phyloP scores from a whole-genome alignment of 2,797 vertebrate genomes.

The Perdix hodgsoniae region DNA sequence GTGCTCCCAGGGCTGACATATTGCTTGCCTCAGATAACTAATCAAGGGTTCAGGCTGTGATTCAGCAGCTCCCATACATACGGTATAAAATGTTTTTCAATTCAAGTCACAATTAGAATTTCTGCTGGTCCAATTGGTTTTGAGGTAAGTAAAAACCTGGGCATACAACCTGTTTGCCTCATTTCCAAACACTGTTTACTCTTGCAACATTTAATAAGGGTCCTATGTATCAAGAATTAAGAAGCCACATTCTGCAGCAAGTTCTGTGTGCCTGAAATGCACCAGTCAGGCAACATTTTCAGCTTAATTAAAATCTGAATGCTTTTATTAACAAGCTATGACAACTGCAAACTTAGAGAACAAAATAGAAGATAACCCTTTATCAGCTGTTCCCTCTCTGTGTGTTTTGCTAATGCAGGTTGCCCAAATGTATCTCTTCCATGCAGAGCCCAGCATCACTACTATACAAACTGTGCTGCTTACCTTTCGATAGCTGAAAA shows the following conservation, averaged over 20 bases:
- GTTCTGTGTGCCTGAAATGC: not conserved
- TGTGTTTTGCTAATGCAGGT: not conserved
- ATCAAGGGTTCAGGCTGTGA: no score
- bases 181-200: not conserved
- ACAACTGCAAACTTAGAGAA: not conserved
- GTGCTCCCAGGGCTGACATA: no score
- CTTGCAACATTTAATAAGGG: not conserved
- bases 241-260: not conserved
- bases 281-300: not conserved
- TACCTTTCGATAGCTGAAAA: not conserved
- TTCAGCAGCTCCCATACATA: no score
- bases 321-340: conserved; percentile 14
- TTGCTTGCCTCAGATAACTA: no score
- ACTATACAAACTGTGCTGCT: not conserved
- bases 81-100: not conserved
- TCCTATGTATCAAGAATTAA: not conserved
- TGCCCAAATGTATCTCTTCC: not conserved
- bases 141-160: not conserved
- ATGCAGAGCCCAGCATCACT: not conserved
- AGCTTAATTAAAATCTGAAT: conserved; percentile 12
- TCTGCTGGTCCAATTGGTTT: not conserved
- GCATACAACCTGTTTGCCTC: rapidly evolving
- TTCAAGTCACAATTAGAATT: not conserved
- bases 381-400: not conserved
- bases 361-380: not conserved